Evolutionary conservation across 2,888 invertebrate species (phyloP), one percentile per base, ranked within the genome.

Genomic region (Sinotaia quadrata): DNA sequence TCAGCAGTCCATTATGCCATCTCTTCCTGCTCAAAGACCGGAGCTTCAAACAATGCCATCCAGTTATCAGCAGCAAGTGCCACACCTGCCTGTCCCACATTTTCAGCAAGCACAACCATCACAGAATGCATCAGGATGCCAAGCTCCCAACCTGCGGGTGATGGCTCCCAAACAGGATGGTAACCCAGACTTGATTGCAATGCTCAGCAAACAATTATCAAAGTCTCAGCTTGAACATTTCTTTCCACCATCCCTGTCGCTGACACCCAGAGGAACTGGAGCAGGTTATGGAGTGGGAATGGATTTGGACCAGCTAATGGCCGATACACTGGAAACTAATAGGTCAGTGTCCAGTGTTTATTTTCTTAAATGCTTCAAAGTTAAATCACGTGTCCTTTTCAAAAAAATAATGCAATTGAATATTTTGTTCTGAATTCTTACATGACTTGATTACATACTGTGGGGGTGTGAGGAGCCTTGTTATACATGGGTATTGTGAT

Each of bases 201-300:
- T 82, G 44, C 71, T 84, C 33, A 79, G 78, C 24, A 81, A 81
- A 68, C 83, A 84, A 75, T 67, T 85, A 62, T 83, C 81, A 8
- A 81, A 76, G 67, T 78, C 80, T 5, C 80, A 82, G 52, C 79
- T 84, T 15, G 80, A 76, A 21, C 84, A 83, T 58, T 74, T 77
- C 34, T 72, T 80, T n/a, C 84, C 83, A n/a, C 84, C 84, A n/a
- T 78, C 81, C 5, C 72, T 87, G 67, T 79, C 82, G 5, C 62
- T 82, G 60, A 87, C 87, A 24, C 87, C 87, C 4, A 78, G 81
- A 27, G 87, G 87, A 10, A 86, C 85, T 0, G 87, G 87, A 24
- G 85, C 79, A 7, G 87, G 86, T 1, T 87, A 87, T 73, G 86
- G 87, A 33, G 81, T 87, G 0, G 87, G 86, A 4, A 78, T 84